Evolutionary conservation across 2,797 vertebrate genomes (phyloP).

Genomic region (Phalloptychus januarius): DNA sequence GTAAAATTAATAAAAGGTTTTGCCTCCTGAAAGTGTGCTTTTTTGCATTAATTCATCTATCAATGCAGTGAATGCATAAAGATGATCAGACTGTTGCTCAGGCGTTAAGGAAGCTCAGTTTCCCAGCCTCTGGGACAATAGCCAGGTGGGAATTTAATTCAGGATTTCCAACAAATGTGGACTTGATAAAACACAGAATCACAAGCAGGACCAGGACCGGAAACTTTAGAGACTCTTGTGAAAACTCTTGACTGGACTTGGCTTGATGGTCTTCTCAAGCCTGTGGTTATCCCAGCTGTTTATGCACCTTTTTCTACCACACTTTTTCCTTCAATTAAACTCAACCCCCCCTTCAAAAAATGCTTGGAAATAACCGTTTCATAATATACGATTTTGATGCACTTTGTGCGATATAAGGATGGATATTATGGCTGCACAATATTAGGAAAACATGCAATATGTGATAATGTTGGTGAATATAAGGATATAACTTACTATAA

Average conservation of each 20-base stretch:
- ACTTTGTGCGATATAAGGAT: no score
- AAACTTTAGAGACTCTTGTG: neutral
- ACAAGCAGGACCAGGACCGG: neutral
- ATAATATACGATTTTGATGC: no score
- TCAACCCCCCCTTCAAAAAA: no score
- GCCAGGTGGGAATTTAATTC: neutral
- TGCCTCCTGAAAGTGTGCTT: neutral
- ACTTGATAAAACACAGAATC: neutral
- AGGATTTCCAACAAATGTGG: neutral
- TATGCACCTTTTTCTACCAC: no score
- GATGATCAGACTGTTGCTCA: neutral
- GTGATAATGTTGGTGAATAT: no score
- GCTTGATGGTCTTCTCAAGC: no score
- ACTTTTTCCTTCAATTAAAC: neutral
- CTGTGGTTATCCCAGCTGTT: no score
- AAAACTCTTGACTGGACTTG: neutral
- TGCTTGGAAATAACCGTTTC: neutral
- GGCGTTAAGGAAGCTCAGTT: neutral
- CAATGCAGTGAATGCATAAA: neutral
- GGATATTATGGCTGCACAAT: no score
- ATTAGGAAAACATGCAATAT: no score
- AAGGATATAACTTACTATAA: neutral
- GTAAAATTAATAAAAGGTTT: neutral
- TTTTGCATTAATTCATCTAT: neutral
- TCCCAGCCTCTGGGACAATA: neutral